Evolutionary conservation across 2,113 vertebrate species (phyloP), one percentile per base, ranked within the genome.

Genomic region (Heliornis fulica): DNA sequence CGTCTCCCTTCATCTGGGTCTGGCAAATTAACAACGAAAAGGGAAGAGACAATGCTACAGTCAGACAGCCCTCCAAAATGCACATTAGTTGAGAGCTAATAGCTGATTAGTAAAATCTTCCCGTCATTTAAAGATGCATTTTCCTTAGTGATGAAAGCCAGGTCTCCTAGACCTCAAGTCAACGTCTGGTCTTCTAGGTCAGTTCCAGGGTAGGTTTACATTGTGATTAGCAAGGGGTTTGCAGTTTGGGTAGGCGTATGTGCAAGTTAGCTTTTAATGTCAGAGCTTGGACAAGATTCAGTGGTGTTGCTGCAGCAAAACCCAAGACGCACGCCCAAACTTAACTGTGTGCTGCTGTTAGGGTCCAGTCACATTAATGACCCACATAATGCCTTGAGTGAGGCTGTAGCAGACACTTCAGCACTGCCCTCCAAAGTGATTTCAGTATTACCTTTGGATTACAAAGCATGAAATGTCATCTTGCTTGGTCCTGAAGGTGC

Each of bases 71-170:
- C 60, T 90, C 83, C 46, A 75, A 92, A 93, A 81, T 72, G 5
- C 56, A 66, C 69, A 87, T 94, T 84, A 87, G 43, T 48, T 81
- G 64, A 77, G 63, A 77, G 60, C 64, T 94, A 95, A 96, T 75
- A 93, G 79, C 75, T 89, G 80, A 91, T 96, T 95, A 96, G 60
- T 63, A 86, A 93, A 86, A 92, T 89, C 83, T 93, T 90, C 64
- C 84, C 76, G 71, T 94, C 71, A 70, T 70, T 90, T 90, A 78
- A 93, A 91, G 85, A 92, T 92, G 36, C n/a, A 75, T 95, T 92
- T 96, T 88, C 64, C 46, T 78, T 60, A 51, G 68, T 85, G 88
- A 95, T 83, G 70, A 89, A 97, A 95, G 48, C 76, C 92, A 96
- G 90, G 68, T 93, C 64, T 94, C 46, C 72, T 81, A 86, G 79